Evolutionary conservation across 2,888 invertebrate species (phyloP).

Genomic region (Drosophila leonis): DNA sequence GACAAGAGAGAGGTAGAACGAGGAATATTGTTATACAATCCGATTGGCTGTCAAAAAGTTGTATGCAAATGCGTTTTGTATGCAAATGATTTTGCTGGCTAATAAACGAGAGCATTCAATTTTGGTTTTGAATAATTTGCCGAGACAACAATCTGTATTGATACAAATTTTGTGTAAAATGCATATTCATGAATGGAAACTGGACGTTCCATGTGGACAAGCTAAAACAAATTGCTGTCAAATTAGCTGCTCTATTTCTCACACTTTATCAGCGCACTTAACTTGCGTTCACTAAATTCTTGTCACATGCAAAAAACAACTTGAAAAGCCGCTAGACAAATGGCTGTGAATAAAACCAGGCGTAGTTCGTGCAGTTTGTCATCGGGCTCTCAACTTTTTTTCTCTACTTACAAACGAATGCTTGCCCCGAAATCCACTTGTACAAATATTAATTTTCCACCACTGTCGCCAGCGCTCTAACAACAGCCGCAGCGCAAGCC

Average conservation of each 20-base stretch:
- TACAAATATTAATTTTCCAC: conserved; percentile 75
- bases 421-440: conserved; percentile 63
- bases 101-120: conserved; percentile 35
- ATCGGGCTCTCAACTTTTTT: conserved; percentile 8
- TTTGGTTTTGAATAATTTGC: conserved; percentile 23
- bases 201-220: too few species aligned
- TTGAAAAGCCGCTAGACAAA: conserved; percentile 29
- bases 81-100: conserved; percentile 16
- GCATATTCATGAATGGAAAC: conserved; percentile 1
- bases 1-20: background rate
- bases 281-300: conserved; percentile 36
- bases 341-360: conserved; percentile 21
- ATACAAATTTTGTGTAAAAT: background rate
- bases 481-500: conserved; percentile 12
- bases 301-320: conserved; percentile 48
- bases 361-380: conserved; percentile 41
- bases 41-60: conserved; percentile 32
- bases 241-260: conserved; percentile 31
- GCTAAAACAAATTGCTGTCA: background rate
- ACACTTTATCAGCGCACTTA: conserved; percentile 6
- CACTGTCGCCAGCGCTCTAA: conserved; percentile 56
- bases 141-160: background rate
- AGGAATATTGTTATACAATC: conserved; percentile 18
- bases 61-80: conserved; percentile 35
- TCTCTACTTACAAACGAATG: background rate